phyloP scores from a whole-genome alignment of 2,113 vertebrate genomes.

The Perccottus glenii region DNA sequence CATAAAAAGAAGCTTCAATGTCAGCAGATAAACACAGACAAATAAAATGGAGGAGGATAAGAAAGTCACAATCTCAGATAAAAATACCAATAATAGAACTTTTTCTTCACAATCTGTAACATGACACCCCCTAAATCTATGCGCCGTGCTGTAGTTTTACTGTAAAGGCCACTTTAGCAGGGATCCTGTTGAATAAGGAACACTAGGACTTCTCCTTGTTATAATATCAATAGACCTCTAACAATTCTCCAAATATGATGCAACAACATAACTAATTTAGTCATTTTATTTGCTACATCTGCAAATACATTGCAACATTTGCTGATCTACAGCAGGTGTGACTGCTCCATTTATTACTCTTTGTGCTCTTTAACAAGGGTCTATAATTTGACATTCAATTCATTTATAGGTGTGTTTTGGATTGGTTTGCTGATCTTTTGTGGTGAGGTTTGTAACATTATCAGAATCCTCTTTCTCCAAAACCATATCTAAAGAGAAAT shows the following conservation, averaged over 20 bases:
- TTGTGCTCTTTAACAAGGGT: conserved; percentile 15
- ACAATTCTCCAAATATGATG: conserved; percentile 22
- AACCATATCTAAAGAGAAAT: neutral
- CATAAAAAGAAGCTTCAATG: conserved; percentile 13
- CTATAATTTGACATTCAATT: conserved; percentile 13
- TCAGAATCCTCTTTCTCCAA: neutral
- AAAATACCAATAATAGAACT: conserved; percentile 16
- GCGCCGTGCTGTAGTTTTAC: conserved; percentile 1
- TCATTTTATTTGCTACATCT: conserved; percentile 10
- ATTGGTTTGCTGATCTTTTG: neutral
- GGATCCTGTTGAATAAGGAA: conserved; percentile 11
- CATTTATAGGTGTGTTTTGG: conserved; percentile 1
- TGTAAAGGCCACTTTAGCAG: conserved; percentile 8
- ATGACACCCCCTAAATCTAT: conserved; percentile 1
- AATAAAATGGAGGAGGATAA: conserved; percentile 11
- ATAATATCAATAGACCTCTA: neutral
- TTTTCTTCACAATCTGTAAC: conserved; percentile 36
- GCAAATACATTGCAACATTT: too few species aligned
- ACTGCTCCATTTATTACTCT: conserved; percentile 16
- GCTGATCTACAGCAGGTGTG: conserved; percentile 18
- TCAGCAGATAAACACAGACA: conserved; percentile 9
- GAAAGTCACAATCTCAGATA: conserved; percentile 13
- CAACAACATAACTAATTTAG: conserved; percentile 18
- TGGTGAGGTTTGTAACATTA: conserved; percentile 7
- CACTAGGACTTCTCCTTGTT: conserved; percentile 1